phyloP scores from a whole-genome alignment of 2,113 vertebrate genomes.

The Fulica atra region DNA sequence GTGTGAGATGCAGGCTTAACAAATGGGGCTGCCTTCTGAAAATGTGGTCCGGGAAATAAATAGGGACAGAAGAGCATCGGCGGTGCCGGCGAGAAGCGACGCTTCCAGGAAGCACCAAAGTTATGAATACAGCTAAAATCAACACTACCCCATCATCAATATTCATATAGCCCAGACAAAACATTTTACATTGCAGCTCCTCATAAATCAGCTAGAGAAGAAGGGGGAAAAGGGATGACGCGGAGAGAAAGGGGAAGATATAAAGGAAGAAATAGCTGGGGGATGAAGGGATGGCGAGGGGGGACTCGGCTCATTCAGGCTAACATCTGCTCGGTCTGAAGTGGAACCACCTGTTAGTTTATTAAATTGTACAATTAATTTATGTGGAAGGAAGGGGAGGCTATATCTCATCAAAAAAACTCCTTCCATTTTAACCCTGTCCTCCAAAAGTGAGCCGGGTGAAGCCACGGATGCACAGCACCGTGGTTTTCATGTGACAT shows the following conservation, averaged over 20 bases:
- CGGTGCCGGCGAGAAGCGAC: background rate
- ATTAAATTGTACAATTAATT: slow-evolving; percentile 79
- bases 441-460: slow-evolving; percentile 4
- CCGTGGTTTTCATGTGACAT: slow-evolving; percentile 1
- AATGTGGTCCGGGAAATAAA: background rate
- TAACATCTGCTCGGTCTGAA: slow-evolving; percentile 78
- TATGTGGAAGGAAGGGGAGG: slow-evolving; percentile 69
- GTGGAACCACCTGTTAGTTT: slow-evolving; percentile 82
- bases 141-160: slow-evolving; percentile 65
- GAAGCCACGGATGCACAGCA: background rate
- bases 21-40: slow-evolving; percentile 18
- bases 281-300: slow-evolving; percentile 50
- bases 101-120: slow-evolving; percentile 52
- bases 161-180: slow-evolving; percentile 73
- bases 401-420: slow-evolving; percentile 40
- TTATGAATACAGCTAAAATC: slow-evolving; percentile 60
- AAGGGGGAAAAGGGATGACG: background rate
- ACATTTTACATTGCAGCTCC: slow-evolving; percentile 52
- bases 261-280: slow-evolving; percentile 66
- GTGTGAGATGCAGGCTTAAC: background rate
- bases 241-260: slow-evolving; percentile 47
- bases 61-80: background rate
- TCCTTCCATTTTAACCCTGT: slow-evolving; percentile 4
- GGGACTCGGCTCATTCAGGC: slow-evolving; percentile 67
- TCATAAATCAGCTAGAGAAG: slow-evolving; percentile 75